Base-by-base conservation (phyloP, 2,113 vertebrate species). In the Paedocypris sp. region DNA sequence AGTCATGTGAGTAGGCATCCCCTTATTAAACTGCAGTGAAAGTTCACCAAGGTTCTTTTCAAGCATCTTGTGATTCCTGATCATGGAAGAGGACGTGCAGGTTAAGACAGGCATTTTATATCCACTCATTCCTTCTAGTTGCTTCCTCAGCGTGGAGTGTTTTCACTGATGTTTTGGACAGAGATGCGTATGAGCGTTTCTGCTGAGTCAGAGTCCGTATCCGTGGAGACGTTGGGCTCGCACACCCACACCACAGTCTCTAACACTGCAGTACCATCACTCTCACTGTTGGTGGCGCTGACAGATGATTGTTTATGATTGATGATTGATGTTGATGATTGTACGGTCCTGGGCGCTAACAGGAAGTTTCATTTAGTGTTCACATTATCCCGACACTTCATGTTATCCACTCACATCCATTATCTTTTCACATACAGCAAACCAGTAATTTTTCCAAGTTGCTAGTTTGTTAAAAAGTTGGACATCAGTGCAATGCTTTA, bases 181-280 rank as follows among this genome's bases (percentile, higher is more conserved):
- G 38, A 43, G 16, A 53, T 41, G 52, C 29, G 25, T 56, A 35
- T 26, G 13, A 20, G 53, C 7, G 11, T 31, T 26, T 57, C 4
- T 31, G 38, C 38, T 57, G 53, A 57, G 36, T 57, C 39, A 57
- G 26, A 57, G 38, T 23, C 43, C 25, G 6, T 13, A 57, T 43
- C 52, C 18, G 35, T 43, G 53, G 26, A 57, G 32, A 32, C 43
- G 25, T 57, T 57, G 20, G 36, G 25, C 53, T 43, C n/a, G 38
- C 15, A 56, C 16, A 25, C 5, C 38, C 11, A 19, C 11, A 6
- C 2, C 31, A 23, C 47, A 20, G 4, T 39, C 8, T 48, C 2
- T 2, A 23, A 36, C 31, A 47, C 35, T n/a, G n/a, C n/a, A n/a
- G n/a, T n/a, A n/a, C n/a, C n/a, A n/a, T n/a, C n/a, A n/a, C n/a